These are phyloP conservation scores for Drosophila pegasa DNA, from an alignment of 2,888 invertebrate genomes.

Conservation along the genomic window DNA sequence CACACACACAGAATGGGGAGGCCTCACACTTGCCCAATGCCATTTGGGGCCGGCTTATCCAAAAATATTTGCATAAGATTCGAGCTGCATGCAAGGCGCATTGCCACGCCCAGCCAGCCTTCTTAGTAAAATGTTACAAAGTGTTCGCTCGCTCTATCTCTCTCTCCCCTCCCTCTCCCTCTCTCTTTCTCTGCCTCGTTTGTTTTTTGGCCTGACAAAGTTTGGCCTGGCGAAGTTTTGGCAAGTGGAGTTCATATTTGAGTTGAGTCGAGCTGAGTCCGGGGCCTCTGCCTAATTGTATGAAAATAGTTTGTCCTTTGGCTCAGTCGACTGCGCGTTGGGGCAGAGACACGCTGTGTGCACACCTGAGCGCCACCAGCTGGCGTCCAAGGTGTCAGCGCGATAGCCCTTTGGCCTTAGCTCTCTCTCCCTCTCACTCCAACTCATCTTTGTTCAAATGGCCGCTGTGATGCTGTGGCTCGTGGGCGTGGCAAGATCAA, in stretches of 20 bases:
- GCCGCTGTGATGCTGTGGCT: conserved; percentile 13
- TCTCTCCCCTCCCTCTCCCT: neutral
- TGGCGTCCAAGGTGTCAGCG: conserved; percentile 43
- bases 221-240: conserved; percentile 61
- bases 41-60: conserved; percentile 70
- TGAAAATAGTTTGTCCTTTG: conserved; percentile 70
- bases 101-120: conserved; percentile 22
- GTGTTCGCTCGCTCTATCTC: neutral
- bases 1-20: conserved; percentile 15
- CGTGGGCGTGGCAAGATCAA: conserved; percentile 39
- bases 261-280: conserved; percentile 36
- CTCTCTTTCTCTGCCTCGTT: neutral
- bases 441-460: conserved; percentile 20
- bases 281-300: conserved; percentile 73
- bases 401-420: conserved; percentile 36
- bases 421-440: neutral
- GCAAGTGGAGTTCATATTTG: conserved; percentile 77
- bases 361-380: conserved; percentile 22
- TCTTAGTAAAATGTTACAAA: conserved; percentile 61
- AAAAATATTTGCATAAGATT: conserved; percentile 79
- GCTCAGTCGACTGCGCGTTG: conserved; percentile 37
- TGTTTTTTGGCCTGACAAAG: conserved; percentile 36
- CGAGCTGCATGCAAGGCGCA: conserved; percentile 68
- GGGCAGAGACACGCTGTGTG: conserved; percentile 1
- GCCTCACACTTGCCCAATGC: conserved; percentile 32